These are phyloP conservation scores for Remorina albescens DNA, from an alignment of 2,797 vertebrate species.

Conservation along the genomic window DNA sequence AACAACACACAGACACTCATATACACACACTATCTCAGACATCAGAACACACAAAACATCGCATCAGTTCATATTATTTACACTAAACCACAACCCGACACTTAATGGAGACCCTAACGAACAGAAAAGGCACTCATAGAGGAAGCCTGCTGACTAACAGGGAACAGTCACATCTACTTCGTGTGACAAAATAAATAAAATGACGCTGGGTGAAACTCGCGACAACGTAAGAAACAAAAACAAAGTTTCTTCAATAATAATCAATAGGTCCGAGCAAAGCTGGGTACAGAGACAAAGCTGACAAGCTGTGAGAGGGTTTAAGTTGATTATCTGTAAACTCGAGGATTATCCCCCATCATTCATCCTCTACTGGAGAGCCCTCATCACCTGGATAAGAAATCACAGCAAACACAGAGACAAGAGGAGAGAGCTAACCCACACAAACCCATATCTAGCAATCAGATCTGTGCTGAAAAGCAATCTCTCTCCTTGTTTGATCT, in stretches of 20 bases:
- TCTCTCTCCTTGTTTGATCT: slow-evolving; percentile 1
- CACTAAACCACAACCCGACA: slow-evolving; percentile 33
- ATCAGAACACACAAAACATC: slow-evolving; percentile 44
- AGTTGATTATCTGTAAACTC: slow-evolving; percentile 68
- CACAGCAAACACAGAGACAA: slow-evolving; percentile 17
- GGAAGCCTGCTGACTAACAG: slow-evolving; percentile 6
- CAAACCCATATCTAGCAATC: slow-evolving; percentile 17
- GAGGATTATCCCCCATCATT: slow-evolving; percentile 60
- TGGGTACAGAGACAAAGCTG: slow-evolving; percentile 41
- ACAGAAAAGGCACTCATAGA: slow-evolving; percentile 27
- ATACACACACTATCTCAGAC: not conserved
- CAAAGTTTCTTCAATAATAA: slow-evolving; percentile 61
- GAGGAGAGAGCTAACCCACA: slow-evolving; percentile 18
- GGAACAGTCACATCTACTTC: not conserved
- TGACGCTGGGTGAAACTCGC: slow-evolving; percentile 36
- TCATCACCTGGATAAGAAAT: slow-evolving; percentile 49
- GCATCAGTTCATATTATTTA: slow-evolving; percentile 45
- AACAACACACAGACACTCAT: not conserved
- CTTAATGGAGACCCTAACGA: slow-evolving; percentile 33
- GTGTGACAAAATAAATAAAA: slow-evolving; percentile 32
- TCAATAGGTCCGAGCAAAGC: slow-evolving; percentile 57
- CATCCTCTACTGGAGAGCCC: slow-evolving; percentile 39
- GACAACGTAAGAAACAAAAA: slow-evolving; percentile 55
- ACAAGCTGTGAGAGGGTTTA: slow-evolving; percentile 47
- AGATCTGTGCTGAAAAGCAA: slow-evolving; percentile 18